Percentiles rank a stretch among this genome's conserved stretches.
Evolutionary conservation across 1,140 invertebrate species (phyloP).

Genomic region (Drosophila pallidifrons): DNA sequence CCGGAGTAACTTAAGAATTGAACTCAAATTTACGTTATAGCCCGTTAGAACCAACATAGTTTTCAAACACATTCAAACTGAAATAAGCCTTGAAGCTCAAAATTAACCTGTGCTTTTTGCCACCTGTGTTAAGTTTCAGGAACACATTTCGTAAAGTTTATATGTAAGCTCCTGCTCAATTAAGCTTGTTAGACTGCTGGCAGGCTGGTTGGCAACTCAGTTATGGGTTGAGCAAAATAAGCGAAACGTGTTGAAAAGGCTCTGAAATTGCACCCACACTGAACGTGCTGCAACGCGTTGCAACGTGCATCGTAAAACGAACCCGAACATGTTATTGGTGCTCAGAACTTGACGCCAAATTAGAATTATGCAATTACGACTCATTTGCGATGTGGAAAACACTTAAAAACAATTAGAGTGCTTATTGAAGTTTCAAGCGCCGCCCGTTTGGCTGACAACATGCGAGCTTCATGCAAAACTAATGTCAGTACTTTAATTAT

Average conservation of each 20-base stretch:
- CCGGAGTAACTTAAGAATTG: too few relatives aligned
- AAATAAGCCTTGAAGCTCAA: not conserved
- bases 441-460: conserved; percentile 46
- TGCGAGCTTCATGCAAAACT: conserved; percentile 65
- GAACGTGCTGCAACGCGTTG: not conserved
- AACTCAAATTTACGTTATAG: too few relatives aligned
- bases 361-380: conserved; percentile 83
- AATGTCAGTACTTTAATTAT: conserved; percentile 74
- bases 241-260: not conserved
- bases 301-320: conserved; percentile 62
- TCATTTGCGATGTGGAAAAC: conserved; percentile 80
- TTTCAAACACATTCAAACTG: not conserved
- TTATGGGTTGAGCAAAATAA: conserved; percentile 45
- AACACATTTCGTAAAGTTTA: conserved; percentile 34
- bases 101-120: not conserved
- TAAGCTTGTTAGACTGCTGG: conserved; percentile 27
- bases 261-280: conserved; percentile 12
- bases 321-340: conserved; percentile 69
- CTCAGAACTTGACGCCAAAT: conserved; percentile 75
- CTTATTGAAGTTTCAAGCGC: conserved; percentile 76
- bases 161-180: conserved; percentile 44
- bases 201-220: conserved; percentile 15
- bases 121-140: conserved; percentile 19
- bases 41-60: not conserved
- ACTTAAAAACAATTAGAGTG: conserved; percentile 83